These are phyloP conservation scores for Mycteria americana DNA, from an alignment of 2,797 vertebrate species.

Conservation along the genomic window DNA sequence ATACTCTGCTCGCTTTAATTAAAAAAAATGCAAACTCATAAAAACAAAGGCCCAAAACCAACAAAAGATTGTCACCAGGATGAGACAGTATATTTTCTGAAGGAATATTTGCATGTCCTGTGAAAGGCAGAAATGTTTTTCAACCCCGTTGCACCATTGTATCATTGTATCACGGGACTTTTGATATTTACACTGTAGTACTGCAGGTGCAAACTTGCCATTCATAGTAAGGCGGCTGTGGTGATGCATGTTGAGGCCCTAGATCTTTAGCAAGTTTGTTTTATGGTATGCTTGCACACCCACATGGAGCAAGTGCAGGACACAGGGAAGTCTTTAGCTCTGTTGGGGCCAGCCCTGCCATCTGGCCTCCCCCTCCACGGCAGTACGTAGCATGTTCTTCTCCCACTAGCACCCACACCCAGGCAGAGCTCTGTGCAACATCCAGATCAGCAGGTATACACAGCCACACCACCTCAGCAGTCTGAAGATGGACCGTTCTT, in stretches of 20 bases:
- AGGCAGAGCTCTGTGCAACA: background rate
- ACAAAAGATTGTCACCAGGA: background rate
- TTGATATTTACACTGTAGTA: background rate
- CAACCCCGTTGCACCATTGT: background rate
- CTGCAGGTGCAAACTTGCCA: background rate
- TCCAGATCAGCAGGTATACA: background rate
- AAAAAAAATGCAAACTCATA: background rate
- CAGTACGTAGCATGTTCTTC: background rate
- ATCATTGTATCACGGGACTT: background rate
- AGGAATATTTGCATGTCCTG: background rate
- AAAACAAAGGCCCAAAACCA: background rate
- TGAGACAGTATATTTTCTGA: background rate
- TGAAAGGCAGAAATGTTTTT: background rate
- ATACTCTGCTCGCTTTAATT: background rate
- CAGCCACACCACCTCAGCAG: background rate
- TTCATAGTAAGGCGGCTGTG: accelerated
- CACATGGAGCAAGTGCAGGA: background rate
- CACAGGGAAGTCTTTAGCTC: background rate
- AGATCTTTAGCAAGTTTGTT: background rate
- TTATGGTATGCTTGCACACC: background rate
- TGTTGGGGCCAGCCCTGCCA: background rate
- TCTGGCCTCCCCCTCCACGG: too few species aligned
- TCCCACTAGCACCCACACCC: accelerated
- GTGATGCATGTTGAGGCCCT: background rate
- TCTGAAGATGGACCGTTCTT: background rate